A percentile compares a stretch with the other conserved stretches of the same genome.
These are phyloP conservation scores for Yasuhikotakia modesta DNA, from an alignment of 2,797 vertebrate species.

Conservation along the genomic window DNA sequence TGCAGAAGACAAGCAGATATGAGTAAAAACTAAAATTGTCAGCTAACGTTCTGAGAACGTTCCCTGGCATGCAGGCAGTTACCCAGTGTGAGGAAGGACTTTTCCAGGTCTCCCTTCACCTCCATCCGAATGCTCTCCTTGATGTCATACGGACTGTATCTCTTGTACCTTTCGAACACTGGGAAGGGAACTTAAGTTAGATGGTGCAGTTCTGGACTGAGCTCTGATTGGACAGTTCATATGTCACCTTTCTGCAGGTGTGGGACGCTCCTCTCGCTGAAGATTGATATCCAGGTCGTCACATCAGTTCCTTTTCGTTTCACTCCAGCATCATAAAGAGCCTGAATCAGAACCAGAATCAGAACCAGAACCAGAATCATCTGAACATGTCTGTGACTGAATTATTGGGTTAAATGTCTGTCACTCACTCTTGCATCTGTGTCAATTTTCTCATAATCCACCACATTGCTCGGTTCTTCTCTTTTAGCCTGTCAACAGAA, in stretches of 20 bases:
- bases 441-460: slow-evolving; percentile 93
- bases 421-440: slow-evolving; percentile 85
- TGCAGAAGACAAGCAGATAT: slow-evolving; percentile 62
- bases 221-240: no score
- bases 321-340: slow-evolving; percentile 83
- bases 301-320: slow-evolving; percentile 93
- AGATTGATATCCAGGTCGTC: slow-evolving; percentile 91
- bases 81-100: slow-evolving; percentile 92
- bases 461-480: slow-evolving; percentile 79
- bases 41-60: not conserved
- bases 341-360: slow-evolving; percentile 59
- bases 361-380: not conserved
- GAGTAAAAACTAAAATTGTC: not conserved
- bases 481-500: slow-evolving; percentile 82
- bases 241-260: slow-evolving; percentile 91
- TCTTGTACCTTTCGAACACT: slow-evolving; percentile 96
- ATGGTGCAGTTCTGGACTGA: no score
- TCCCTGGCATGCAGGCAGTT: slow-evolving; percentile 12
- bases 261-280: slow-evolving; percentile 88
- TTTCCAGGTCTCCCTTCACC: slow-evolving; percentile 93
- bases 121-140: slow-evolving; percentile 93
- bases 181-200: not conserved
- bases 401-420: not conserved
- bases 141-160: slow-evolving; percentile 95
- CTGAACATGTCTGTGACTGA: no score